Evolutionary conservation across 1,140 invertebrate species (phyloP), one percentile per base, ranked within the genome.

Genomic region (Chlorops oryzae): DNA sequence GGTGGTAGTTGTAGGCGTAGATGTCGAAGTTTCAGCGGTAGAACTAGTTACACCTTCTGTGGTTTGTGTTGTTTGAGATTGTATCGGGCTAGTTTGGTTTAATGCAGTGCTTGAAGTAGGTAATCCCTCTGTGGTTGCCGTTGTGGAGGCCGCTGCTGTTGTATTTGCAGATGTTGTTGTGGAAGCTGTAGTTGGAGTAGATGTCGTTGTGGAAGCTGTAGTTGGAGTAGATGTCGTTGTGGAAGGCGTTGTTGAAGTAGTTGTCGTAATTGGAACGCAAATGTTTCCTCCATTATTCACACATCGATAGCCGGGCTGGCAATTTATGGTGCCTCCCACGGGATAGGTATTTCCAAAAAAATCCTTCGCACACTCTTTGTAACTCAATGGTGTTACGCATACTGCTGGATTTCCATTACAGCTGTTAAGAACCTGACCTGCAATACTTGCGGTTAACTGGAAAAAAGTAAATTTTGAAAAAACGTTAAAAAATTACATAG

Each of bases 251-350:
- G 58, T 54, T 5, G 60, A 59, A 12, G 60, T 52, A 3, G 28
- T 50, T 13, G 52, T 42, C 35, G 64, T 67, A 17, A 63, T 34
- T 3, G 60, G 51, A 27, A 67, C 53, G 37, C 65, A 68, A 20
- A 68, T 63, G 43, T 67, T 62, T 18, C 67, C 39, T 10, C 62
- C 62, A 52, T 67, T 62, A 47, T 61, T 65, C 4, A 68, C 54
- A 37, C 65, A 68, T 20, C 64, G 64, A 3, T 61, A 65, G 27
- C 58, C 59, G 0, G 38, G 2, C 5, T 47, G 38, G 47, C 65
- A 68, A 1, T 50, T 9, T 12, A 54, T 47, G 15, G 59, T 51
- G 15, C 13, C 28, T 3, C 65, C 65, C 2, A 35, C 9, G 6
- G 62, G 56, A 35, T 58, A 48, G 10, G 18, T 37, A 27, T 43